Conservation (phyloP, 2,888 invertebrate genomes). For the Entomobrya multifasciata region DNA sequence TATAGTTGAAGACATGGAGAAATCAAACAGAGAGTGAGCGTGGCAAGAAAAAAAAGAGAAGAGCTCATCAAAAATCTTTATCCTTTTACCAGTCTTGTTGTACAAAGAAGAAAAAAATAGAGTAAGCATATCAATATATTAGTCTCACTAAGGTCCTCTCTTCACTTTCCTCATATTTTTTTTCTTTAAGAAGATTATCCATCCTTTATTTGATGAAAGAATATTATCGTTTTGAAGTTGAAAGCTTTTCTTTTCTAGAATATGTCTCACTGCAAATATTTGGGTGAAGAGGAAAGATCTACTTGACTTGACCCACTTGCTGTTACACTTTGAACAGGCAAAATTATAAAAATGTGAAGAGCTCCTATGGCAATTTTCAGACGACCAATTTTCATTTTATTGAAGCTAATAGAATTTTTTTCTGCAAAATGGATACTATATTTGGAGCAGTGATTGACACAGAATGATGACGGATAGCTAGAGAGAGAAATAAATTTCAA, state of each 20-base stretch:
- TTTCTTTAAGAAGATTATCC: not conserved
- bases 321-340: no score
- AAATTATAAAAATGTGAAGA: no score
- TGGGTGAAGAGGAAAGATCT: not conserved
- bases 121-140: not conserved
- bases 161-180: not conserved
- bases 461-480: no score
- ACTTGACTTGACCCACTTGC: no score
- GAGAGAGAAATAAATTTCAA: no score
- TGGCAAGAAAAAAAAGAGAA: constrained; percentile 14
- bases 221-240: not conserved
- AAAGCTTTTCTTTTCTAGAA: no score
- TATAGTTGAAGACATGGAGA: constrained; percentile 10
- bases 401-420: not conserved
- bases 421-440: not conserved
- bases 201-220: not conserved
- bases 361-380: no score
- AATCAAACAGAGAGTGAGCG: constrained; percentile 38
- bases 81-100: not conserved
- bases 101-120: not conserved
- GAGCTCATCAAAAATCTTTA: constrained; percentile 42
- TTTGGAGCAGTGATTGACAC: not conserved
- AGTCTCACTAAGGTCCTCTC: not conserved
- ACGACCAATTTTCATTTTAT: not conserved
- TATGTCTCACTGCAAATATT: not conserved